Evolutionary conservation across 1,140 invertebrate genomes (phyloP).

Genomic region (Drosophila micromelanica): DNA sequence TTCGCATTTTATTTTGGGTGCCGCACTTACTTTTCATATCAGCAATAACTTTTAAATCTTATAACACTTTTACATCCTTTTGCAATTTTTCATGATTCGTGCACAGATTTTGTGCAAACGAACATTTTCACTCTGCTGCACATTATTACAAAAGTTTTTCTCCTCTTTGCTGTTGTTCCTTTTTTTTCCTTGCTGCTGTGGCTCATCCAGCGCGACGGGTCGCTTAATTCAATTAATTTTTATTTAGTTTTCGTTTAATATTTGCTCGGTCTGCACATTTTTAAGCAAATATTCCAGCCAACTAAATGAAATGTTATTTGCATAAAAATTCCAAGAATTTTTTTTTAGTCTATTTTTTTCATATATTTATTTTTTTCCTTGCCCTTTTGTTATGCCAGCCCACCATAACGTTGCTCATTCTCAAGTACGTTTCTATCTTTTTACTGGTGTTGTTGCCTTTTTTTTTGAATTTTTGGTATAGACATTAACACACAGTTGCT

Average conservation of each 20-base stretch:
- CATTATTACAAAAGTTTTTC: slow-evolving; percentile 58
- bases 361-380: slow-evolving; percentile 61
- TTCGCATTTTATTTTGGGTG: slow-evolving; percentile 2
- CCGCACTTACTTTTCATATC: slow-evolving; percentile 1
- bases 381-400: slow-evolving; percentile 55
- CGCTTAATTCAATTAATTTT: slow-evolving; percentile 82
- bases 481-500: slow-evolving; percentile 76
- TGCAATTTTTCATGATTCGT: slow-evolving; percentile 58
- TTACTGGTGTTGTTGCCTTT: slow-evolving; percentile 9
- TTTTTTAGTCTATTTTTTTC: slow-evolving; percentile 34
- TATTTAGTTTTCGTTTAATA: slow-evolving; percentile 81
- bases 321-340: slow-evolving; percentile 70
- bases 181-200: slow-evolving; percentile 27
- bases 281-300: slow-evolving; percentile 71
- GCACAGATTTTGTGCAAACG: slow-evolving; percentile 40
- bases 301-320: slow-evolving; percentile 82
- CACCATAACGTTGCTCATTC: slow-evolving; percentile 1
- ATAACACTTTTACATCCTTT: slow-evolving; percentile 63
- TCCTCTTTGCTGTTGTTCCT: slow-evolving; percentile 31
- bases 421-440: slow-evolving; percentile 47
- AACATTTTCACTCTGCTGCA: slow-evolving; percentile 55
- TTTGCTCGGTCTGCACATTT: slow-evolving; percentile 76
- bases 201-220: slow-evolving; percentile 40
- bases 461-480: slow-evolving; percentile 27
- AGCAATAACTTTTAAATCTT: slow-evolving; percentile 67